A percentile compares a stretch with the other conserved stretches of the same genome.
Evolutionary conservation across 2,797 vertebrate species (phyloP).

Genomic region (Labroides dimidiatus): DNA sequence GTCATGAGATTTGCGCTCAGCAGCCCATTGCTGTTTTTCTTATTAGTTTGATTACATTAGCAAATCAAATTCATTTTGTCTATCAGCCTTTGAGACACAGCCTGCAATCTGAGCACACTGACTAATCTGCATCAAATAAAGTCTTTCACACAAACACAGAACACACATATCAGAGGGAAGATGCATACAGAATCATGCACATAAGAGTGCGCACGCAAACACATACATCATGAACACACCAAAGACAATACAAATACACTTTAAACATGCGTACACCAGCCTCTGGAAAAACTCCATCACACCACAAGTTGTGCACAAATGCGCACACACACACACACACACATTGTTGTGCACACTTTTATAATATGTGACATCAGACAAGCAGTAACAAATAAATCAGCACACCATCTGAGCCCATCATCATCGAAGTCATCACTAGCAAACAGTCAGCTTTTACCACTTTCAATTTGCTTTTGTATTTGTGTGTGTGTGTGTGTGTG

Average conservation of each 20-base stretch:
- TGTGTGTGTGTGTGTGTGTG: conserved; percentile 49
- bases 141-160: conserved; percentile 75
- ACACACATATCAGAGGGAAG: conserved; percentile 35
- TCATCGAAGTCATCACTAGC: conserved; percentile 94
- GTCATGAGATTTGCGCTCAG: conserved; percentile 58
- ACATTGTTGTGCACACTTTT: conserved; percentile 50
- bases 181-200: conserved; percentile 15
- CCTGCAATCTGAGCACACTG: conserved; percentile 95
- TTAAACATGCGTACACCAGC: conserved; percentile 16
- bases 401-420: conserved; percentile 96
- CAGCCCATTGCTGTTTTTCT: conserved; percentile 85
- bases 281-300: conserved; percentile 25
- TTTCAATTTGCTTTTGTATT: conserved; percentile 95
- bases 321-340: conserved; percentile 23
- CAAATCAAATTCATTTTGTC: conserved; percentile 99
- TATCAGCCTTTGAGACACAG: conserved; percentile 93
- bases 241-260: conserved; percentile 12
- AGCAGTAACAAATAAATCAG: conserved; percentile 99
- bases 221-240: conserved; percentile 17
- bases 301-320: conserved; percentile 24
- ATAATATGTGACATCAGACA: conserved; percentile 94
- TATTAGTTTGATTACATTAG: conserved; percentile 99
- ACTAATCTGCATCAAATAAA: conserved; percentile 99
- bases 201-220: conserved; percentile 15
- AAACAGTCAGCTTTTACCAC: conserved; percentile 99